Percentiles rank a stretch among this genome's conserved stretches.
phyloP scores from a whole-genome alignment of 2,888 invertebrate genomes.

The Piscicola geometra region DNA sequence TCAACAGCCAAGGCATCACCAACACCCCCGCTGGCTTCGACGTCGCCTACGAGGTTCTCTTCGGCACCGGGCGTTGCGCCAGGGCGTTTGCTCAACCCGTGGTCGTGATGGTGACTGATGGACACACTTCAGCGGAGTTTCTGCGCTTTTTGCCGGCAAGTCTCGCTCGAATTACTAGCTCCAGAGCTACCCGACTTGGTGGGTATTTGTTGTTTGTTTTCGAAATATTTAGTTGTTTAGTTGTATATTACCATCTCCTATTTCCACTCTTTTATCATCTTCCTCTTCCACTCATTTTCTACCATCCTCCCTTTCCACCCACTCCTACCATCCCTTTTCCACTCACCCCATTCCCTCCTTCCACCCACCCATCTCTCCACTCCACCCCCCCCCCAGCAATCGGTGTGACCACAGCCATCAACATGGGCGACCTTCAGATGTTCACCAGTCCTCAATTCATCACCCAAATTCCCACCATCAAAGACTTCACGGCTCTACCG shows the following conservation, averaged over 20 bases:
- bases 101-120: slow-evolving; percentile 36
- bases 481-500: slow-evolving; percentile 16
- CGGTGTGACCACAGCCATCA: slow-evolving; percentile 34
- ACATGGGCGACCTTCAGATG: slow-evolving; percentile 22
- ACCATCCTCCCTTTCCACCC: no score
- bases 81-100: slow-evolving; percentile 22
- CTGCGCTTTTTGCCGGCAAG: background rate
- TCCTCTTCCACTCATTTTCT: no score
- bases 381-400: slow-evolving; percentile 24
- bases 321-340: background rate
- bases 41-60: slow-evolving; percentile 30
- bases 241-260: no score
- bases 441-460: slow-evolving; percentile 17
- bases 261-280: no score
- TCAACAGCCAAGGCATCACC: slow-evolving; percentile 23
- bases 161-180: background rate
- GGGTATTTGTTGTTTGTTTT: slow-evolving; percentile 1
- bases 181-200: slow-evolving; percentile 28
- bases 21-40: slow-evolving; percentile 36
- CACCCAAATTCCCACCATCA: background rate
- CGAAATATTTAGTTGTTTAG: no score
- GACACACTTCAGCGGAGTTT: slow-evolving; percentile 33
- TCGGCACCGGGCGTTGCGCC: slow-evolving; percentile 25
- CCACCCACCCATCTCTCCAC: no score
- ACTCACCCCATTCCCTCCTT: no score